Percentiles rank a stretch among this genome's conserved stretches.
phyloP scores from a whole-genome alignment of 2,113 vertebrate genomes.

The Embiotoca jacksoni region DNA sequence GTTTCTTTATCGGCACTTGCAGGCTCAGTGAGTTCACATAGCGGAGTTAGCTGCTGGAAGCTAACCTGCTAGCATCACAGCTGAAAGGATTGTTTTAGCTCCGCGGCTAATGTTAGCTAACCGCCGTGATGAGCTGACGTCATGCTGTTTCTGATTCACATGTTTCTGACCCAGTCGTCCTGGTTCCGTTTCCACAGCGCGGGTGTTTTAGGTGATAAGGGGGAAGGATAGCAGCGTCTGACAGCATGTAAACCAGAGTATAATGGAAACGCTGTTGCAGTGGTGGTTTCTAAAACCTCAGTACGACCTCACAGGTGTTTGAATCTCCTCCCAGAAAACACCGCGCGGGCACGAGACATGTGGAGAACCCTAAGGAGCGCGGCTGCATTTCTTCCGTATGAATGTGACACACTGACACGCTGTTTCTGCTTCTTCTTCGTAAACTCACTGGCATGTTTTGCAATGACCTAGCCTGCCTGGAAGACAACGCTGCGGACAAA shows the following conservation, averaged over 20 bases:
- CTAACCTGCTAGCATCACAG: constrained; percentile 64
- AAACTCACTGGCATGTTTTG: neutral
- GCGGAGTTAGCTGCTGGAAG: constrained; percentile 65
- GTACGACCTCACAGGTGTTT: constrained; percentile 16
- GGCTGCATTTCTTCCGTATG: neutral
- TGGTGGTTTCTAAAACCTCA: constrained; percentile 1
- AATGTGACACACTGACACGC: fast-evolving
- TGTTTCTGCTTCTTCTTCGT: neutral
- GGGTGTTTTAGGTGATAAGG: neutral
- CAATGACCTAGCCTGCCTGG: neutral
- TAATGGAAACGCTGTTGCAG: constrained; percentile 46
- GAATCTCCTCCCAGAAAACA: neutral
- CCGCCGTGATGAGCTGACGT: neutral
- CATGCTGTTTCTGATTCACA: constrained; percentile 3
- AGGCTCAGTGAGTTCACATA: constrained; percentile 60
- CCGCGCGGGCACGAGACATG: neutral
- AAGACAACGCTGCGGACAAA: neutral
- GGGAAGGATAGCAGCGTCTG: constrained; percentile 18
- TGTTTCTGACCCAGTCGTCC: neutral
- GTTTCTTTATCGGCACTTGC: constrained; percentile 47
- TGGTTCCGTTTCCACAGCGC: neutral
- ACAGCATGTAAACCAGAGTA: constrained; percentile 59
- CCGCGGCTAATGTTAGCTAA: constrained; percentile 45
- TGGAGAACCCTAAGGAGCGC: too few species aligned
- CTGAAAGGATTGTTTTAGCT: constrained; percentile 47